Base-by-base conservation (phyloP, 1,140 invertebrate species). In the Diabrotica undecimpunctata region DNA sequence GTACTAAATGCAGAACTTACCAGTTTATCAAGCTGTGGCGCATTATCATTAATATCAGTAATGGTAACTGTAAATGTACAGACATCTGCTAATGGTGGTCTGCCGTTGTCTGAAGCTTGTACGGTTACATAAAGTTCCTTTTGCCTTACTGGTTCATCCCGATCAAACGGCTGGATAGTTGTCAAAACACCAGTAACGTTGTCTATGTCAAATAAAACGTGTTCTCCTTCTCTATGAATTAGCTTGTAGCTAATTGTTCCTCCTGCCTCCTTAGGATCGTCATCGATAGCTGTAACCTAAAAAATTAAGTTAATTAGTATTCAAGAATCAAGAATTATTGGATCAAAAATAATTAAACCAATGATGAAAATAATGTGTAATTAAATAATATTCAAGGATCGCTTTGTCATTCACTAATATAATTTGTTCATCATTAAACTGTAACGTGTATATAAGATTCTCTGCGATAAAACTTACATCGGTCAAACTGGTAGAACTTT, bases 11-110 rank as follows among this genome's bases (percentile, higher is more conserved):
- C 1, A 25, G 8, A n/a, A 67, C 65, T 64, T 69, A 72, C 73
- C n/a, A 63, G 87, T 90, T 92, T 92, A 75, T 95, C 93, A 79
- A 95, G 94, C 56, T 91, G 86, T 2, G 93, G 93, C 5, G 82
- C 78, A 73, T 95, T 95, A 76, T 96, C 94, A 80, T 96, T 96
- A 70, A 93, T 87, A 80, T 96, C 94, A 74, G 86, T 85, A 67
- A 95, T 91, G 56, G 87, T 88, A 37, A 96, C 89, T 83, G 91
- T 93, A 72, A 95, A 90, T 5, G 90, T 93, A 77, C 94, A 96
- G 37, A 93, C 88, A 72, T 93, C 92, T 70, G 93, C 92, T 38
- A 95, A 80, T 37, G 88, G 85, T 0, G 92, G 92, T 69, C 85
- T 83, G 6, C 94, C 93, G 81, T 94, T 92, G 79, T 95, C 93